Evolutionary conservation across 2,797 vertebrate genomes (phyloP).

Genomic region (Hyperoplus lanceolatus): DNA sequence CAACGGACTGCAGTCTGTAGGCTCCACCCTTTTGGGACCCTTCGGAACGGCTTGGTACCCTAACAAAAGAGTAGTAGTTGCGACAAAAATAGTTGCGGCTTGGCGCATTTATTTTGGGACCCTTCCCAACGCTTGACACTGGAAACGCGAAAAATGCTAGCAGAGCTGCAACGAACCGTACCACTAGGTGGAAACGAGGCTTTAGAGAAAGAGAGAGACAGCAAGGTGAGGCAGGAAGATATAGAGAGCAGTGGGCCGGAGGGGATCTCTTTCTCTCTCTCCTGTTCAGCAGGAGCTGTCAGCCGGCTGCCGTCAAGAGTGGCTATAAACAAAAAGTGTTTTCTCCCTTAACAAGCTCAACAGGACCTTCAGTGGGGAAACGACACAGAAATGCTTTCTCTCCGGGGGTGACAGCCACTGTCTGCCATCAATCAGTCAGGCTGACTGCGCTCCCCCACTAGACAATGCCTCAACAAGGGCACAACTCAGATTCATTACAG

Average conservation of each 20-base stretch:
- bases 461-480: constrained; percentile 82
- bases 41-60: too few species aligned
- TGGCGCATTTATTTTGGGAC: too few species aligned
- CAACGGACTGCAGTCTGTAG: too few species aligned
- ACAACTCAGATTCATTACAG: constrained; percentile 83
- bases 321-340: constrained; percentile 85
- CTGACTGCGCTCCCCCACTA: constrained; percentile 68
- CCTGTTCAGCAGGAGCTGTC: constrained; percentile 81
- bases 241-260: constrained; percentile 48
- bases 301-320: constrained; percentile 73
- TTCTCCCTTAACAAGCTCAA: constrained; percentile 87
- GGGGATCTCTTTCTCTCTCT: constrained; percentile 69
- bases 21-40: too few species aligned
- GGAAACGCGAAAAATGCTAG: too few species aligned
- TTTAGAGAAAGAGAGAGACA: constrained; percentile 35
- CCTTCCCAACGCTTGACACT: too few species aligned
- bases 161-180: too few species aligned
- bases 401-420: constrained; percentile 82
- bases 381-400: constrained; percentile 83
- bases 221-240: constrained; percentile 10
- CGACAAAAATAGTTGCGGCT: too few species aligned
- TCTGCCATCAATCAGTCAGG: constrained; percentile 85
- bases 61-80: too few species aligned
- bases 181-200: too few species aligned
- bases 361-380: constrained; percentile 83